Percentiles rank a stretch among this genome's conserved stretches.
Conservation (phyloP, 2,797 vertebrate genomes). For the Gymnocypris eckloni region DNA sequence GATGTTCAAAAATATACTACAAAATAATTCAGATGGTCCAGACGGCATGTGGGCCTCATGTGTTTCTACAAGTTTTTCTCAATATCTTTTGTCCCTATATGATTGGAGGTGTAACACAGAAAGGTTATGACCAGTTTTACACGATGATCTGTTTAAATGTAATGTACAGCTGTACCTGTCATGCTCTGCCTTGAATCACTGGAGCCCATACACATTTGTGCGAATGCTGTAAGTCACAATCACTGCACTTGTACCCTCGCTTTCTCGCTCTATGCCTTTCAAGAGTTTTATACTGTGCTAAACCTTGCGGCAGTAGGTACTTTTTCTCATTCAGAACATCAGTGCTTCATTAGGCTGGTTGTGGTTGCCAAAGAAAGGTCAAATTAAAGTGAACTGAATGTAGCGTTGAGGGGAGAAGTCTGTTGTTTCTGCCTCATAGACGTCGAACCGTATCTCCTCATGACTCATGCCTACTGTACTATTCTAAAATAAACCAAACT, state of each 20-base stretch:
- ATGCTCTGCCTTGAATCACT: conserved; percentile 37
- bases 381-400: conserved; percentile 65
- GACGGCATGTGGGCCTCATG: conserved; percentile 22
- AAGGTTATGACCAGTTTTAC: conserved; percentile 43
- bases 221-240: conserved; percentile 64
- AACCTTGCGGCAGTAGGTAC: conserved; percentile 65
- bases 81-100: conserved; percentile 35
- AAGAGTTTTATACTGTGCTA: conserved; percentile 66
- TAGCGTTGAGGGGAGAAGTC: conserved; percentile 67
- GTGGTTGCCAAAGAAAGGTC: conserved; percentile 88
- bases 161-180: conserved; percentile 47
- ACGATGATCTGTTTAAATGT: conserved; percentile 41
- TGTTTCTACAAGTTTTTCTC: conserved; percentile 28
- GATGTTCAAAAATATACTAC: conserved; percentile 33
- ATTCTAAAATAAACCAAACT: conserved; percentile 79
- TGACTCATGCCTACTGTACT: conserved; percentile 75
- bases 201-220: conserved; percentile 64
- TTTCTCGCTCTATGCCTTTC: conserved; percentile 68
- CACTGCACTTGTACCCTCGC: conserved; percentile 40
- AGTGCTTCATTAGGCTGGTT: conserved; percentile 70
- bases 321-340: conserved; percentile 81
- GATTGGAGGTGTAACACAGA: conserved; percentile 23
- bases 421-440: conserved; percentile 69
- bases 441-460: conserved; percentile 66
- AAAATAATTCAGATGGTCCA: conserved; percentile 35